Evolutionary conservation across 2,797 vertebrate species (phyloP).

Genomic region (Antrozous pallidus): DNA sequence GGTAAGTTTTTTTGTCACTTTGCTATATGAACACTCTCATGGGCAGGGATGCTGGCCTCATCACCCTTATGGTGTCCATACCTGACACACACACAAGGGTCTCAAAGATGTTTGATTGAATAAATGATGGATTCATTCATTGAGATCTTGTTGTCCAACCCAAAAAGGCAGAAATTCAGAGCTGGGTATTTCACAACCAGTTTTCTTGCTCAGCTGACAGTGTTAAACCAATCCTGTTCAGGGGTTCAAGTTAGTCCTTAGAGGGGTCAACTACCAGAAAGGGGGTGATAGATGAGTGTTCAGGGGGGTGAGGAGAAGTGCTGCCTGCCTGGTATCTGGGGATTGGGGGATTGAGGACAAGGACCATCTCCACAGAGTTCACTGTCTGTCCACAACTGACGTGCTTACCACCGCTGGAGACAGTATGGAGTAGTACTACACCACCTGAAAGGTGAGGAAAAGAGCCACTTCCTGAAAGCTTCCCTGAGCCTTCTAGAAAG

Average conservation of each 20-base stretch:
- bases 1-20: not conserved
- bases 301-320: not conserved
- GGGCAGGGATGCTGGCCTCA: not conserved
- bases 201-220: not conserved
- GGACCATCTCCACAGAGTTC: not conserved
- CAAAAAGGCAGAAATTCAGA: not conserved
- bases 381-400: not conserved
- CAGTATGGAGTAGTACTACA: not conserved
- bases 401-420: not conserved
- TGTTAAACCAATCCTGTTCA: not conserved
- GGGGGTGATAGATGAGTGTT: fast-evolving
- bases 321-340: fast-evolving
- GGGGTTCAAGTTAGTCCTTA: not conserved
- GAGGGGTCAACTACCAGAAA: not conserved
- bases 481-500: not conserved
- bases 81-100: not conserved
- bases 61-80: not conserved
- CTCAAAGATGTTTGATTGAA: not conserved
- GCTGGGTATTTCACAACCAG: not conserved
- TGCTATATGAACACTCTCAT: not conserved
- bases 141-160: not conserved
- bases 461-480: not conserved
- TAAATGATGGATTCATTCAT: conserved; percentile 14
- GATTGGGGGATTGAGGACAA: not conserved
- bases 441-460: not conserved